Evolutionary conservation across 2,888 invertebrate genomes (phyloP), one percentile per base, ranked within the genome.

Genomic region (Pediacus dermestoides): DNA sequence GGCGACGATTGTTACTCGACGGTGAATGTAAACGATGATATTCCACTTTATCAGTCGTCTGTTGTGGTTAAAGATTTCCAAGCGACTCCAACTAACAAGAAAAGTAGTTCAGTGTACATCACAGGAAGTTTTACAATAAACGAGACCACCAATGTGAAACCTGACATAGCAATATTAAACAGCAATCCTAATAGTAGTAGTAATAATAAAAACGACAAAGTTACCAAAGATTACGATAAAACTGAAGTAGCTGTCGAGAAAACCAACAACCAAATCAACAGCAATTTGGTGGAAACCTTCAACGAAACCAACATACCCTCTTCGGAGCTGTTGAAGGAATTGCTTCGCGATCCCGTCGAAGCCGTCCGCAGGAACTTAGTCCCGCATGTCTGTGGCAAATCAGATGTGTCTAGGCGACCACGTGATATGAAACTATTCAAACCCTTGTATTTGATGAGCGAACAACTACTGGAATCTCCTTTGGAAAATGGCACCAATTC

Each of bases 1-100:
- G 83, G 78, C 34, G 82, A 78, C 63, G 84, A 80, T 70, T 87
- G 76, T 68, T 87, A 84, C 59, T 83, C 82, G 30, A 84, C 84
- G 10, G 81, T 83, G 67, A 84, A 84, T 63, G 80, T 83, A 1
- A 80, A 74, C 52, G 79, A 75, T 57, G 80, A 83, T 56, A 76
- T 77, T 37, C 82, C 82, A 8, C 74, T 82, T 50, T 83, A 84
- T 65, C 78, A 84, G 50, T 84, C 84, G 15, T 84, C 84, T 1
- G 84, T 84, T 13, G 81, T 83, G 12, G 82, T 84, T 1, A 80
- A 80, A 57, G 79, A 81, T 62, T 28, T 31, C 34, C 40, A 37
- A 4, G 33, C 31, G 28, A 42, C 33, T 28, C 39, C 31, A 30
- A 13, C 26, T 16, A 58, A 48, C 34, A 61, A 58, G 35, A 60